Percentiles rank a stretch among this genome's conserved stretches.
Conservation (phyloP, 1,140 invertebrate species). For the Heliothis virescens region DNA sequence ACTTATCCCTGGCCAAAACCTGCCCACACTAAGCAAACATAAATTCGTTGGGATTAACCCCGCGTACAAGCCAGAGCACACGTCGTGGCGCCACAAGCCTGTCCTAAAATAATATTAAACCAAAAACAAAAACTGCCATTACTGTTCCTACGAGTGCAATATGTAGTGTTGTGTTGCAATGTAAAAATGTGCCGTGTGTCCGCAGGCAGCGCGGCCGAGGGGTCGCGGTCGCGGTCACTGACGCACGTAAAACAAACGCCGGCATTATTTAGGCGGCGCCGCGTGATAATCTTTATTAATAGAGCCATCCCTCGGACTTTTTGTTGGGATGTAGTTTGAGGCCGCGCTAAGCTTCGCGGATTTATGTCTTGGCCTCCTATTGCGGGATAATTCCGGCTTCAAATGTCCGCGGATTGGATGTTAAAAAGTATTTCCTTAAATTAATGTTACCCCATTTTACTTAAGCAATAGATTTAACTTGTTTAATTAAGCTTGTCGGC, state of each 20-base stretch:
- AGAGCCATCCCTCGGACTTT: slow-evolving; percentile 29
- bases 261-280: slow-evolving; percentile 16
- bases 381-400: slow-evolving; percentile 8
- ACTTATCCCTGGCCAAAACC: slow-evolving; percentile 1
- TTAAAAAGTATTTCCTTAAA: slow-evolving; percentile 16
- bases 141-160: neutral
- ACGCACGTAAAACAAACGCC: slow-evolving; percentile 24
- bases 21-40: neutral
- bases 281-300: slow-evolving; percentile 46
- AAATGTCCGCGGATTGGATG: slow-evolving; percentile 5
- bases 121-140: neutral
- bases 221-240: neutral
- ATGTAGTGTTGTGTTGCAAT: neutral
- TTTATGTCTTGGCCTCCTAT: slow-evolving; percentile 14
- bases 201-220: neutral
- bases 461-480: slow-evolving; percentile 28
- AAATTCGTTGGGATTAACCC: slow-evolving; percentile 10
- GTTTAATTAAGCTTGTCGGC: slow-evolving; percentile 27
- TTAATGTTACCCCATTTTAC: slow-evolving; percentile 1
- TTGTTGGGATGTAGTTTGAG: slow-evolving; percentile 25
- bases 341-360: slow-evolving; percentile 16
- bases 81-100: neutral
- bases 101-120: neutral
- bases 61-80: neutral
- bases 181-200: neutral